A percentile compares a stretch with the other conserved stretches of the same genome.
Conservation (phyloP, 2,888 invertebrate genomes). For the Apodemia zela region DNA sequence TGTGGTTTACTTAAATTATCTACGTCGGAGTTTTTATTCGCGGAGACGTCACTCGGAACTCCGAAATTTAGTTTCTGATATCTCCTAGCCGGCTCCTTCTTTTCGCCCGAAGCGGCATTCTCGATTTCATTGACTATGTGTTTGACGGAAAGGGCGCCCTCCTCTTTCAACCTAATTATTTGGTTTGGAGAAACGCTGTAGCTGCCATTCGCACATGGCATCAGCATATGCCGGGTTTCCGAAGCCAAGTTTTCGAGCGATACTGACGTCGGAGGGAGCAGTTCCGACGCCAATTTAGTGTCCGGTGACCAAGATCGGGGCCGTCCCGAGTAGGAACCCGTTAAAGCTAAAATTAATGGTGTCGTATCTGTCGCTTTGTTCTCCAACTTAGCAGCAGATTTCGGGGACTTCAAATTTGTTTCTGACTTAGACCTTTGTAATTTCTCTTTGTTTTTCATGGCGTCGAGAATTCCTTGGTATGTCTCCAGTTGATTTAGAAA, state of each 20-base stretch:
- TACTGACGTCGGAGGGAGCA: slow-evolving; percentile 82
- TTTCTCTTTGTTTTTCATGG: slow-evolving; percentile 97
- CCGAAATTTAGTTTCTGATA: slow-evolving; percentile 52
- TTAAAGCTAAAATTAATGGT: slow-evolving; percentile 80
- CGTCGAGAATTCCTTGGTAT: slow-evolving; percentile 97
- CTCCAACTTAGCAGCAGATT: slow-evolving; percentile 75
- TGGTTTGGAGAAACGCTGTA: slow-evolving; percentile 96
- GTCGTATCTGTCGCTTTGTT: slow-evolving; percentile 82
- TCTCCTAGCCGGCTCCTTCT: slow-evolving; percentile 47
- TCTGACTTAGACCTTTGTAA: slow-evolving; percentile 96
- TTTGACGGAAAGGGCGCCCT: slow-evolving; percentile 82
- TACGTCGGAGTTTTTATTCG: slow-evolving; percentile 32
- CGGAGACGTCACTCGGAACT: slow-evolving; percentile 39
- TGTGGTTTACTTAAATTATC: slow-evolving; percentile 40
- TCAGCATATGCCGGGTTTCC: slow-evolving; percentile 87
- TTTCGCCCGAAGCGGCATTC: slow-evolving; percentile 60
- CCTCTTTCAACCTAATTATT: slow-evolving; percentile 87
- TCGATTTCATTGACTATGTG: slow-evolving; percentile 88
- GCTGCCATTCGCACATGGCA: slow-evolving; percentile 92
- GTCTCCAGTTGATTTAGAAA: slow-evolving; percentile 97
- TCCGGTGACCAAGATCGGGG: slow-evolving; percentile 89
- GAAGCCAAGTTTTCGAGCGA: slow-evolving; percentile 85
- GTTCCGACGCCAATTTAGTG: slow-evolving; percentile 80
- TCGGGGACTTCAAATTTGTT: slow-evolving; percentile 90
- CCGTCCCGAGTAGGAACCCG: slow-evolving; percentile 66